These are phyloP conservation scores for Anser cygnoides DNA, from an alignment of 2,113 vertebrate species.

Conservation along the genomic window DNA sequence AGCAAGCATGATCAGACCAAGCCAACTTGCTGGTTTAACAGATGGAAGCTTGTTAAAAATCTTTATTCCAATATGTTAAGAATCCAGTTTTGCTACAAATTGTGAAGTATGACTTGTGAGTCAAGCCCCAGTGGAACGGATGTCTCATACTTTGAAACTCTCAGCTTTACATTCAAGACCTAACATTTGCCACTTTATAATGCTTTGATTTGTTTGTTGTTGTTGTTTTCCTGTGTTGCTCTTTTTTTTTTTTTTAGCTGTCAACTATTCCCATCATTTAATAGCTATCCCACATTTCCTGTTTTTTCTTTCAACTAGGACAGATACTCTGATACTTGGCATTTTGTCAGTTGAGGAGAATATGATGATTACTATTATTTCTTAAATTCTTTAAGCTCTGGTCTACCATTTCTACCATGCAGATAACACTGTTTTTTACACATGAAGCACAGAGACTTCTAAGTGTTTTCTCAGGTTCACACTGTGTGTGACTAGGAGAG, in stretches of 20 bases:
- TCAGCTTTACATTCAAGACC: conserved; percentile 39
- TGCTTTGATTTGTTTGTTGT: not conserved
- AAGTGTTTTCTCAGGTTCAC: not conserved
- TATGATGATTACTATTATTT: not conserved
- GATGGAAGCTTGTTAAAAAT: conserved; percentile 70
- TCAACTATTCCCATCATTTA: not conserved
- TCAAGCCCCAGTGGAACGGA: conserved; percentile 56
- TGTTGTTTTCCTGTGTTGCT: not conserved
- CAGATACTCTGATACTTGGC: not conserved
- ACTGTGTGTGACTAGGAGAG: not conserved
- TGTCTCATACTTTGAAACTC: conserved; percentile 49
- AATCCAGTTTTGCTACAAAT: conserved; percentile 62
- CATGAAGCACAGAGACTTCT: not conserved
- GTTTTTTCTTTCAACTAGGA: not conserved
- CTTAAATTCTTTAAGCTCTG: not conserved
- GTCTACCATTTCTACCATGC: not conserved
- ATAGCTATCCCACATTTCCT: not conserved
- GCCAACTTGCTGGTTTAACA: conserved; percentile 58
- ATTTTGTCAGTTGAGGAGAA: not conserved
- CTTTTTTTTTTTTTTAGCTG: not conserved
- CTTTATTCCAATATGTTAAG: conserved; percentile 69
- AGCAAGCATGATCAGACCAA: conserved; percentile 53
- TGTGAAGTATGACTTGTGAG: conserved; percentile 61
- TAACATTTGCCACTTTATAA: not conserved
- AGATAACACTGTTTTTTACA: not conserved